Conservation (phyloP, 1,140 invertebrate species). For the Drosophila busckii region DNA sequence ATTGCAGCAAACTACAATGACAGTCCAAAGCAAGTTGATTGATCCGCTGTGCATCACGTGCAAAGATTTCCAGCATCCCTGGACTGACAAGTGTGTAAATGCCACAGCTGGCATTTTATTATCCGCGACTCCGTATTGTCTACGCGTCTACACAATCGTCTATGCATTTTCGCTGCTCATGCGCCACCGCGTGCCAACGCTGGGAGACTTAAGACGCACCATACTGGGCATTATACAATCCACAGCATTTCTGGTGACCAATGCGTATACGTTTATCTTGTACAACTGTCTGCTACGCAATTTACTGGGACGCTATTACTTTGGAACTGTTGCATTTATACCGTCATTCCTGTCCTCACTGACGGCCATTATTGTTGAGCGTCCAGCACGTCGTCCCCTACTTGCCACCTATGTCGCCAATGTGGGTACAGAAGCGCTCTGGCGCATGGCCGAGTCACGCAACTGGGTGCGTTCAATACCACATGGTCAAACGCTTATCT, state of each 20-base stretch:
- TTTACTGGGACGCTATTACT: constrained; percentile 84
- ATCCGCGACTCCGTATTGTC: constrained; percentile 83
- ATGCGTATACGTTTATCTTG: constrained; percentile 85
- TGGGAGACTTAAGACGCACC: constrained; percentile 83
- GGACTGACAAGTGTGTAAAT: constrained; percentile 85
- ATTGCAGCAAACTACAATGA: too few relatives aligned
- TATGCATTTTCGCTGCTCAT: constrained; percentile 88
- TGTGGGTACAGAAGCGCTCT: constrained; percentile 89
- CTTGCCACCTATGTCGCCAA: constrained; percentile 90
- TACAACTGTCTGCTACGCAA: constrained; percentile 85
- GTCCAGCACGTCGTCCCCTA: constrained; percentile 84
- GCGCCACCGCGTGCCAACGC: constrained; percentile 83
- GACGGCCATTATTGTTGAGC: constrained; percentile 87
- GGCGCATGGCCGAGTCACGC: constrained; percentile 85
- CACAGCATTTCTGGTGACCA: constrained; percentile 86
- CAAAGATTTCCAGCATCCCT: constrained; percentile 88
- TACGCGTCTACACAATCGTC: constrained; percentile 87
- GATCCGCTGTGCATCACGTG: constrained; percentile 80
- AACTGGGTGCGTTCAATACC: constrained; percentile 82
- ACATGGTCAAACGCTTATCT: constrained; percentile 84
- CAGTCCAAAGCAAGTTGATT: constrained; percentile 84
- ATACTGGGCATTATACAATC: constrained; percentile 86
- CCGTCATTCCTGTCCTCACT: constrained; percentile 86
- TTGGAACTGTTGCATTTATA: constrained; percentile 84
- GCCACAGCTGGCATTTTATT: constrained; percentile 84